Evolutionary conservation across 2,797 vertebrate species (phyloP).

Genomic region (Loriculus beryllinus): DNA sequence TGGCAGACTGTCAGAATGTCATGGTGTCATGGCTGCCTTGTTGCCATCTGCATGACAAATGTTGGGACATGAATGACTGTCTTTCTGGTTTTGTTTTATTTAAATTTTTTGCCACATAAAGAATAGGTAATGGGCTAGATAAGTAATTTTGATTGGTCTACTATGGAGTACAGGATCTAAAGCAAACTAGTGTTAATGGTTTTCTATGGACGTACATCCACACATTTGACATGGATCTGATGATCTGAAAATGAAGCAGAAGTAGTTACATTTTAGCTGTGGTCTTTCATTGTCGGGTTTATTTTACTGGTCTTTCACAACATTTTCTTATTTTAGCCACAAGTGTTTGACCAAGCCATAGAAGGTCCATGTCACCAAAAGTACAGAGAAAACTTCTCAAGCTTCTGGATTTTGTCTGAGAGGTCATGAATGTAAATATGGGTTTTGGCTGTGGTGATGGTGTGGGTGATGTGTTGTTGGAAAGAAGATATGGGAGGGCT

Average conservation of each 20-base stretch:
- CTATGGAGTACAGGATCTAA: not conserved
- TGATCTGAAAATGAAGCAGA: not conserved
- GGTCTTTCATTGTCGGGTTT: not conserved
- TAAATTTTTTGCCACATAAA: not conserved
- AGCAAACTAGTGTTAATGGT: not conserved
- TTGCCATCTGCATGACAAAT: not conserved
- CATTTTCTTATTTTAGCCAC: constrained; percentile 72
- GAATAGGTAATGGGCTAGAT: not conserved
- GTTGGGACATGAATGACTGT: too few species aligned
- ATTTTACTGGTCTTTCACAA: not conserved
- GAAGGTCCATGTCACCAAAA: constrained; percentile 69
- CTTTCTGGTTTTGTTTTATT: not conserved
- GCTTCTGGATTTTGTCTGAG: constrained; percentile 84
- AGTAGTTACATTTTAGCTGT: not conserved
- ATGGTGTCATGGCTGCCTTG: not conserved
- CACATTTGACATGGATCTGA: not conserved
- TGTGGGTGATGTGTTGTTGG: not conserved
- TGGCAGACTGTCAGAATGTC: not conserved
- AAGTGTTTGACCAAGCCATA: constrained; percentile 81
- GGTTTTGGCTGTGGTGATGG: not conserved
- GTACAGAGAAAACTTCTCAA: constrained; percentile 74
- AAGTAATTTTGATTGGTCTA: not conserved
- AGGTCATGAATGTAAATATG: constrained; percentile 54
- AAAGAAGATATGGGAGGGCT: not conserved
- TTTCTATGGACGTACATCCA: not conserved